These are phyloP conservation scores for Pseudomugil tenellus DNA, from an alignment of 2,797 vertebrate species.

Conservation along the genomic window DNA sequence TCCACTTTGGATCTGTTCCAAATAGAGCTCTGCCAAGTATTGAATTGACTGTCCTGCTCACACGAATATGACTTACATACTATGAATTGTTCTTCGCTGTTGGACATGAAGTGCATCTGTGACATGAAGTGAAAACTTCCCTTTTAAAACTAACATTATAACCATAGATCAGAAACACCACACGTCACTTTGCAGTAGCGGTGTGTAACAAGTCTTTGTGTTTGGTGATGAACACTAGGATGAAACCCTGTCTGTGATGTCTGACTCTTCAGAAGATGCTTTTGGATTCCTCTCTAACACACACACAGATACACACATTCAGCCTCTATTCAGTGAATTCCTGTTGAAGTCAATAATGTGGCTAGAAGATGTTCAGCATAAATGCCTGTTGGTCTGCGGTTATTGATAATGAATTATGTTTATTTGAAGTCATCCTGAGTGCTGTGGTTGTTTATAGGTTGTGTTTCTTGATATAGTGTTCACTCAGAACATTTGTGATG, in stretches of 20 bases:
- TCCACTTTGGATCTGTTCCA: conserved; percentile 51
- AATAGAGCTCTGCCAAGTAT: conserved; percentile 41
- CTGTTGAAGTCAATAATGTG: conserved; percentile 32
- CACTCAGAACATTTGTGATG: neutral
- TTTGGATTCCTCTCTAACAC: conserved; percentile 10
- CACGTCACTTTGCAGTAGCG: neutral
- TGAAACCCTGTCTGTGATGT: conserved; percentile 10
- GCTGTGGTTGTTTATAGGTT: conserved; percentile 22
- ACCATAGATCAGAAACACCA: conserved; percentile 14
- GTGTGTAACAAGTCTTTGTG: conserved; percentile 18
- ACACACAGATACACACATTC: conserved; percentile 19
- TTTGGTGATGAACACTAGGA: conserved; percentile 17
- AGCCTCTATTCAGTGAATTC: conserved; percentile 26
- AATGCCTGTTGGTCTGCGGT: conserved; percentile 30
- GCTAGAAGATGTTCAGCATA: conserved; percentile 8
- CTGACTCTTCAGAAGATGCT: conserved; percentile 8
- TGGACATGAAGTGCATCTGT: neutral
- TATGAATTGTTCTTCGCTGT: conserved; percentile 1
- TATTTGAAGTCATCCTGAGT: conserved; percentile 16
- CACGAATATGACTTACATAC: conserved; percentile 18
- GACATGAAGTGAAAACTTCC: conserved; percentile 6
- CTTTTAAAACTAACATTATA: conserved; percentile 7
- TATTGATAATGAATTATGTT: conserved; percentile 32
- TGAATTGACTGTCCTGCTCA: conserved; percentile 46
- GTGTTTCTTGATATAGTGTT: conserved; percentile 2